Percentiles rank a stretch among this genome's conserved stretches.
These are phyloP conservation scores for Atopsyche davidsoni DNA, from an alignment of 1,140 invertebrate species.

Conservation along the genomic window DNA sequence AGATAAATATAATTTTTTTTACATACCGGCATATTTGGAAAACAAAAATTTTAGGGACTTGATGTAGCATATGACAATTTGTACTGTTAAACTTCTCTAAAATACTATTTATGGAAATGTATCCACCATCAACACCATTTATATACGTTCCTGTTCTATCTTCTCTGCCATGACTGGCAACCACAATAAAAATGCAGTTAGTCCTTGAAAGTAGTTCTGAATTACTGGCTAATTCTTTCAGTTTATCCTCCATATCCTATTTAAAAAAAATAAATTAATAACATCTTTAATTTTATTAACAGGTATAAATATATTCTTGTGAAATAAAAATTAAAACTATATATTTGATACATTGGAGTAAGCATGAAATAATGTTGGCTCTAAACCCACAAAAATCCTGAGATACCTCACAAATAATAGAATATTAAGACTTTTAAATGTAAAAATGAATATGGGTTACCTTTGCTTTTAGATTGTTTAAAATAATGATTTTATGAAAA, in stretches of 20 bases:
- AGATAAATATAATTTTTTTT: not conserved
- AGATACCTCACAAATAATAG: not conserved
- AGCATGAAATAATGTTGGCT: not conserved
- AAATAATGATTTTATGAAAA: slow-evolving; percentile 35
- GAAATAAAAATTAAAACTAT: not conserved
- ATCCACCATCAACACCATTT: slow-evolving; percentile 42
- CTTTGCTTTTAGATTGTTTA: slow-evolving; percentile 35
- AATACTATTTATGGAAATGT: slow-evolving; percentile 44
- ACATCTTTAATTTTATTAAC: not conserved
- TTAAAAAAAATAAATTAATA: slow-evolving; percentile 9
- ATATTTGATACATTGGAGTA: not conserved
- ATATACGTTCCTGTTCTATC: slow-evolving; percentile 37
- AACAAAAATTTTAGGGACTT: slow-evolving; percentile 74
- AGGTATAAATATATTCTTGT: not conserved
- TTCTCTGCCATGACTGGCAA: slow-evolving; percentile 42
- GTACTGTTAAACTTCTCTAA: slow-evolving; percentile 55
- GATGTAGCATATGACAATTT: slow-evolving; percentile 51
- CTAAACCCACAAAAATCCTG: not conserved
- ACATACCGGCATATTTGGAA: slow-evolving; percentile 71
- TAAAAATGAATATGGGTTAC: slow-evolving; percentile 30
- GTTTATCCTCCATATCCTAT: slow-evolving; percentile 15
- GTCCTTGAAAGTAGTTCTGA: slow-evolving; percentile 22
- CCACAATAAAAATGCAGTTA: slow-evolving; percentile 44
- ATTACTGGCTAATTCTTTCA: slow-evolving; percentile 13
- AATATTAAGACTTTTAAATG: not conserved